Evolutionary conservation across 2,888 invertebrate genomes (phyloP).

Genomic region (Antitype chi): DNA sequence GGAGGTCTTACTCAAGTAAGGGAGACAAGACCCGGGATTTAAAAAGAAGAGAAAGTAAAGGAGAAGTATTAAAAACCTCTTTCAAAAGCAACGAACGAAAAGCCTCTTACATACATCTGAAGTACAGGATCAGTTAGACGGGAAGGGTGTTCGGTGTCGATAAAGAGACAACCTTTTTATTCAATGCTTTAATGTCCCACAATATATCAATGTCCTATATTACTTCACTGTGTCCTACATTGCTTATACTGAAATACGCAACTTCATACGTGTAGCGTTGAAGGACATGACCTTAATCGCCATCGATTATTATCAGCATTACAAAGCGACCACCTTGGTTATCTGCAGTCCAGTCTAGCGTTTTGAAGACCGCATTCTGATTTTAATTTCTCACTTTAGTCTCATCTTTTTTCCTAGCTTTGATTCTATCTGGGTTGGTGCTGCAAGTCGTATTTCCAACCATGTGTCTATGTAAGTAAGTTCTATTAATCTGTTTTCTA

Average conservation of each 20-base stretch:
- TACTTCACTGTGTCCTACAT: slow-evolving; percentile 21
- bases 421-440: background rate
- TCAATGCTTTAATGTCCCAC: slow-evolving; percentile 11
- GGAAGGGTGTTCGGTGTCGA: slow-evolving; percentile 22
- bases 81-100: slow-evolving; percentile 18
- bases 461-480: background rate
- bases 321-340: slow-evolving; percentile 31
- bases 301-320: slow-evolving; percentile 55
- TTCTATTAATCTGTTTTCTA: background rate
- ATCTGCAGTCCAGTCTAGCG: slow-evolving; percentile 34
- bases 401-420: background rate
- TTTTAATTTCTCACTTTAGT: background rate
- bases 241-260: slow-evolving; percentile 42
- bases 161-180: slow-evolving; percentile 20
- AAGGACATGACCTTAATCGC: slow-evolving; percentile 56
- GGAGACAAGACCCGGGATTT: background rate
- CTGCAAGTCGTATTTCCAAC: background rate
- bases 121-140: slow-evolving; percentile 19
- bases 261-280: slow-evolving; percentile 41
- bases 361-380: slow-evolving; percentile 4
- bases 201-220: slow-evolving; percentile 1
- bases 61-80: slow-evolving; percentile 7
- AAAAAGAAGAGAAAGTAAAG: slow-evolving; percentile 7
- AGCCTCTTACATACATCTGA: slow-evolving; percentile 20
- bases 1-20: background rate